These are phyloP conservation scores for Cyaniris semiargus DNA, from an alignment of 2,888 invertebrate species.

Conservation along the genomic window DNA sequence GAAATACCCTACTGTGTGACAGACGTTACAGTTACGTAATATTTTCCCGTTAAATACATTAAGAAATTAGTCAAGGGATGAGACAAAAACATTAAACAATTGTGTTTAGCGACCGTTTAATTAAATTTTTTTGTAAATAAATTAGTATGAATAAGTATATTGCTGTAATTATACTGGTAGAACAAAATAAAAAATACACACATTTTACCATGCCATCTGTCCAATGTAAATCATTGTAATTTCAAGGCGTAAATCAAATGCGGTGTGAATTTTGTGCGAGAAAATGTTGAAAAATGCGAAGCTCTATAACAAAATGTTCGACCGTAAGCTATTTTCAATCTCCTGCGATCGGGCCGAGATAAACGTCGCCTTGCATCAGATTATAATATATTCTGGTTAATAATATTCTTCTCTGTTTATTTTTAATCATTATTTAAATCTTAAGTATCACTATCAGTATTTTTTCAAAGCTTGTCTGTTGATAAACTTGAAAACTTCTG, in stretches of 20 bases:
- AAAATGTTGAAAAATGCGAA: conserved; percentile 17
- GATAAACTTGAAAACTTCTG: not conserved
- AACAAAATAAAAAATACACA: too few relatives aligned
- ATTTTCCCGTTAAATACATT: too few relatives aligned
- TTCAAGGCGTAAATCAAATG: not conserved
- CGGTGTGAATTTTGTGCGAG: not conserved
- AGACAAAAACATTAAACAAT: too few relatives aligned
- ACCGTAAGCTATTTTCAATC: conserved; percentile 22
- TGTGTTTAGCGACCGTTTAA: too few relatives aligned
- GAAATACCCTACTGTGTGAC: too few relatives aligned
- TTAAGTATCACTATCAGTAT: not conserved
- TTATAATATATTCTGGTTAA: not conserved
- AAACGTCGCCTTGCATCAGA: conserved; percentile 14
- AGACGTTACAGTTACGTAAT: too few relatives aligned
- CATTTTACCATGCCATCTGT: not conserved
- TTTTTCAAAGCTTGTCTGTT: too few relatives aligned
- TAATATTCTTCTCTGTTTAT: not conserved
- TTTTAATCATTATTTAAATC: conserved; percentile 1
- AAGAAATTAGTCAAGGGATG: too few relatives aligned
- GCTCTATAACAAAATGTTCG: conserved; percentile 14
- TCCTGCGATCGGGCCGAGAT: conserved; percentile 9
- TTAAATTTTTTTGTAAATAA: too few relatives aligned
- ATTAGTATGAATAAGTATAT: too few relatives aligned
- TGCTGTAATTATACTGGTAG: too few relatives aligned
- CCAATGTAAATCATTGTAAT: not conserved